Base-by-base conservation (phyloP, 2,113 vertebrate genomes). In the Rhinopomastus cyanomelas region DNA sequence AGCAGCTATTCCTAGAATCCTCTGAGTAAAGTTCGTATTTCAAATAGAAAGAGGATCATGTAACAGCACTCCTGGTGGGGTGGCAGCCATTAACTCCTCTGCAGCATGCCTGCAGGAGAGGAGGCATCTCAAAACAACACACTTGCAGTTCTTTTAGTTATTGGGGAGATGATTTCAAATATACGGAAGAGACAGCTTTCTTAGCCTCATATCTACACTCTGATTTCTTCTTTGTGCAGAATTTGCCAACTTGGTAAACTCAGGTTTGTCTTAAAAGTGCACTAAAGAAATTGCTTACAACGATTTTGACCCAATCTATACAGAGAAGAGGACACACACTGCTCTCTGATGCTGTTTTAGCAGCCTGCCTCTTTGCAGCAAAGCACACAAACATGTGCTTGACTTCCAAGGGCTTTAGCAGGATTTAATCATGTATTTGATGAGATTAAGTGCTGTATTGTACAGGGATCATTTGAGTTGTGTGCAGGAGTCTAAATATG, bases 1-100 rank as follows among this genome's bases (percentile, higher is more conserved):
- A 95, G 86, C 88, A 91, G 93, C 92, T 96, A 96, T 95, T 94
- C 87, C 89, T 94, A 86, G 89, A 89, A 89, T 96, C 93, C 93
- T 94, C 91, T 67, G 81, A 96, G 89, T 93, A 68, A 93, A 88
- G 90, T 59, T 94, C 60, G 42, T 96, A 94, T 96, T 96, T 96
- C 92, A 97, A 92, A 92, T 81, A 91, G 90, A 93, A 93, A 91
- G 92, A 89, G 77, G 86, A 92, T 95, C 81, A 68, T 93, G 71
- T 94, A 92, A 85, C 91, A 92, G 93, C 1, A 2, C 66, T 89
- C 83, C 91, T 68, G 1, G 75, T 73, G 85, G 93, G 85, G 85
- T 85, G 78, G 86, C 78, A 79, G 72, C 81, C 92, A 90, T 95
- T 90, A 86, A 84, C 80, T 89, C 83, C 83, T 66, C 59, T 14